Percentiles rank a stretch among this genome's conserved stretches.
phyloP scores from a whole-genome alignment of 2,113 vertebrate genomes.

The Chaetodon auriga region DNA sequence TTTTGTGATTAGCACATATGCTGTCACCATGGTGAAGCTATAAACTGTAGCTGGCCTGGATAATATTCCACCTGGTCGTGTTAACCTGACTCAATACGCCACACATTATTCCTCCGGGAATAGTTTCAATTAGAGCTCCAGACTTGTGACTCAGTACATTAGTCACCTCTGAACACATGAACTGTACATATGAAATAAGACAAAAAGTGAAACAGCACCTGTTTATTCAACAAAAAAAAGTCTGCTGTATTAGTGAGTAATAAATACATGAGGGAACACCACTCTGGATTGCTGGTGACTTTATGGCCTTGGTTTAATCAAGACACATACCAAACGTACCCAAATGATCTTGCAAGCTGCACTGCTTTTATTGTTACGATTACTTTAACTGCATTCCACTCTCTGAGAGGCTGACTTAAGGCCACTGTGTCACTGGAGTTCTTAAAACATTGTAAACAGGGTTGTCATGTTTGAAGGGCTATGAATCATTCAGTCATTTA shows the following conservation, averaged over 20 bases:
- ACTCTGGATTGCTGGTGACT: slow-evolving; percentile 9
- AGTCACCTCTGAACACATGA: slow-evolving; percentile 30
- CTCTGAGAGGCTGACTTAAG: slow-evolving; percentile 5
- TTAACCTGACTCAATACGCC: slow-evolving; percentile 54
- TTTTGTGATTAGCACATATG: slow-evolving; percentile 66
- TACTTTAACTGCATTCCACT: neutral
- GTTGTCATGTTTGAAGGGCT: neutral
- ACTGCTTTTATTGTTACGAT: neutral
- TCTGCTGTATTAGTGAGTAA: slow-evolving; percentile 27
- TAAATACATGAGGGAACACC: slow-evolving; percentile 27
- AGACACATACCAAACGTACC: slow-evolving; percentile 30
- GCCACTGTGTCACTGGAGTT: slow-evolving; percentile 2
- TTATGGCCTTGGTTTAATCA: slow-evolving; percentile 35
- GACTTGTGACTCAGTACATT: slow-evolving; percentile 38
- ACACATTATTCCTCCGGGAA: slow-evolving; percentile 58
- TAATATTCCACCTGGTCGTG: slow-evolving; percentile 66
- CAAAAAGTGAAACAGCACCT: neutral
- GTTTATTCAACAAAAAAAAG: slow-evolving; percentile 4
- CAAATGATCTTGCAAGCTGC: neutral
- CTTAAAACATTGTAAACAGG: neutral
- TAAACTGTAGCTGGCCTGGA: slow-evolving; percentile 62
- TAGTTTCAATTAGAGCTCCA: slow-evolving; percentile 55
- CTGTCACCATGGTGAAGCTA: slow-evolving; percentile 62
- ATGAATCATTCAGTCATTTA: slow-evolving; percentile 10
- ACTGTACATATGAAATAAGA: neutral